Percentiles rank a stretch among this genome's conserved stretches.
phyloP scores from a whole-genome alignment of 2,797 vertebrate genomes.

The Neoniphon sammara region DNA sequence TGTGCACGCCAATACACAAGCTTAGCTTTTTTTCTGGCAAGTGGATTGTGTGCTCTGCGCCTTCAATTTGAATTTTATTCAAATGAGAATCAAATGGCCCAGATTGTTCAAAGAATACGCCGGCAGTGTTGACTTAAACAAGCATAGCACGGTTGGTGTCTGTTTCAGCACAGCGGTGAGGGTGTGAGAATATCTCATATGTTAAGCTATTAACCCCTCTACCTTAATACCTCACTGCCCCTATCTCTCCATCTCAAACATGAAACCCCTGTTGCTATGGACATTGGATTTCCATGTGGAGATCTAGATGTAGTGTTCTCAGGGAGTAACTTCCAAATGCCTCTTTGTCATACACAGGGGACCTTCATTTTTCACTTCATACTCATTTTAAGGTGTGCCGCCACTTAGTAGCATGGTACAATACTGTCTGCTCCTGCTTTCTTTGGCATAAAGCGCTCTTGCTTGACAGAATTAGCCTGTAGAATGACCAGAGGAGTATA shows the following conservation, averaged over 20 bases:
- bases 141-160: constrained; percentile 51
- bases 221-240: constrained; percentile 3
- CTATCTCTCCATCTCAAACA: constrained; percentile 27
- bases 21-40: constrained; percentile 61
- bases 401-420: background rate
- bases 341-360: background rate
- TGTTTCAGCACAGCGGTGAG: constrained; percentile 53
- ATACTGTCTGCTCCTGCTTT: background rate
- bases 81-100: constrained; percentile 83
- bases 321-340: background rate
- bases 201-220: constrained; percentile 33
- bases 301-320: constrained; percentile 4
- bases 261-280: constrained; percentile 9
- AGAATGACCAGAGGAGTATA: constrained; percentile 28
- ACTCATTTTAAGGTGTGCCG: background rate
- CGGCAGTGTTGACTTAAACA: constrained; percentile 71
- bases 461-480: constrained; percentile 1
- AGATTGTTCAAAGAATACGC: constrained; percentile 79
- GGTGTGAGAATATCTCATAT: constrained; percentile 44
- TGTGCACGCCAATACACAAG: constrained; percentile 53
- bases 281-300: constrained; percentile 13
- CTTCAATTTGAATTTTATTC: constrained; percentile 82
- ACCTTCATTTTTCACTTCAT: background rate
- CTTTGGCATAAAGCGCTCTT: background rate
- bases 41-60: constrained; percentile 65